Percentiles rank a stretch among this genome's conserved stretches.
These are phyloP conservation scores for Scaptodrosophila latifasciaeformis DNA, from an alignment of 2,888 invertebrate genomes.

Conservation along the genomic window DNA sequence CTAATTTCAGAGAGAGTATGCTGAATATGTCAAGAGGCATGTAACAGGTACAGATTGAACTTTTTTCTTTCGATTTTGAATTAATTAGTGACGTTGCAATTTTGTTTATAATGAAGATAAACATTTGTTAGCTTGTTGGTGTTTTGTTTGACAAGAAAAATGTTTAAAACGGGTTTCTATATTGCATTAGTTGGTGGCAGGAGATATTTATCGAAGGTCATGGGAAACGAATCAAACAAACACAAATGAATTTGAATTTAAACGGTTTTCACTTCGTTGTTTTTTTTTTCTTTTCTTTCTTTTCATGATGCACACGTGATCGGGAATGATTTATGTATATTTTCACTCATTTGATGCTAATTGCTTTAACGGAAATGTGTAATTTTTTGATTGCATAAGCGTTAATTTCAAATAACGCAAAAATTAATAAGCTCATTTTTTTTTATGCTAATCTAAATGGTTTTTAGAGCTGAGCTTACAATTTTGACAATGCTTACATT, in stretches of 20 bases:
- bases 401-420: conserved; percentile 13
- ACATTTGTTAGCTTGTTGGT: no score
- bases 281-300: conserved; percentile 16
- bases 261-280: conserved; percentile 22
- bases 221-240: conserved; percentile 30
- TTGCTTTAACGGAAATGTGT: conserved; percentile 49
- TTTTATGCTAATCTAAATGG: no score
- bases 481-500: conserved; percentile 56
- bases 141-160: background rate
- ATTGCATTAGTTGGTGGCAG: no score
- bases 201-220: conserved; percentile 37
- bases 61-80: no score
- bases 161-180: background rate
- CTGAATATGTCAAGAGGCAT: no score
- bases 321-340: conserved; percentile 49
- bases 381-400: conserved; percentile 48
- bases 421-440: conserved; percentile 13
- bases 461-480: no score
- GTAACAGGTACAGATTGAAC: no score
- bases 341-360: background rate
- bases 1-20: no score
- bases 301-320: conserved; percentile 48
- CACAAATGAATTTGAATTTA: conserved; percentile 22
- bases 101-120: no score
- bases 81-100: no score